Evolutionary conservation across 2,113 vertebrate species (phyloP), one percentile per base, ranked within the genome.

Genomic region (Cryptotis parvus): DNA sequence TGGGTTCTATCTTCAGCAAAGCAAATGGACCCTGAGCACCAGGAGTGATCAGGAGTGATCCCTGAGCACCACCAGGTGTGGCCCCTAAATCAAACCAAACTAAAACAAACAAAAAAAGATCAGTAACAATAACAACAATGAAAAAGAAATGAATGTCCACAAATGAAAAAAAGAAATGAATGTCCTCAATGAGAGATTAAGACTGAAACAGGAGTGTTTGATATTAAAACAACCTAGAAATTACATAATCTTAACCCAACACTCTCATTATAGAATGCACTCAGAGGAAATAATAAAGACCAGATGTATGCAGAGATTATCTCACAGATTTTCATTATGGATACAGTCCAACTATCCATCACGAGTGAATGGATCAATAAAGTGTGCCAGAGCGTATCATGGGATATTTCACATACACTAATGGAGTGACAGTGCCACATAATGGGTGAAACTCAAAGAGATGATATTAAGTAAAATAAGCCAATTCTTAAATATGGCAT

Each of bases 221-320:
- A 45, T 83, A 24, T 15, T 72, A 33, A 83, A 39, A 41, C n/a
- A 26, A 18, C 33, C n/a, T 43, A 74, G 14, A 92, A 86, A 70
- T 35, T n/a, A 29, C 31, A 33, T 69, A 16, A 55, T 69, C 63
- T 84, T 94, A 41, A 90, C 15, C 9, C 66, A 70, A 20, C 55
- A 75, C 74, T 70, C 73, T 91, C 49, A 83, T 63, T 35, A 43
- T 49, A 76, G 63, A 26, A 63, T 33, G 37, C 43, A 77, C 68
- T 85, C 14, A 63, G 63, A 85, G 31, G 33, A 90, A 61, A 55
- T 45, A 66, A 81, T 49, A 43, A 80, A 69, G 69, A n/a, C n/a
- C n/a, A n/a, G n/a, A 43, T 20, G 18, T 70, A 11, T 22, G 31
- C 11, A 52, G 72, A 92, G 75, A 90, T 88, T 70, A 79, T 27